A percentile compares a stretch with the other conserved stretches of the same genome.
phyloP scores from a whole-genome alignment of 2,113 vertebrate genomes.

The Oceanodroma tethys region DNA sequence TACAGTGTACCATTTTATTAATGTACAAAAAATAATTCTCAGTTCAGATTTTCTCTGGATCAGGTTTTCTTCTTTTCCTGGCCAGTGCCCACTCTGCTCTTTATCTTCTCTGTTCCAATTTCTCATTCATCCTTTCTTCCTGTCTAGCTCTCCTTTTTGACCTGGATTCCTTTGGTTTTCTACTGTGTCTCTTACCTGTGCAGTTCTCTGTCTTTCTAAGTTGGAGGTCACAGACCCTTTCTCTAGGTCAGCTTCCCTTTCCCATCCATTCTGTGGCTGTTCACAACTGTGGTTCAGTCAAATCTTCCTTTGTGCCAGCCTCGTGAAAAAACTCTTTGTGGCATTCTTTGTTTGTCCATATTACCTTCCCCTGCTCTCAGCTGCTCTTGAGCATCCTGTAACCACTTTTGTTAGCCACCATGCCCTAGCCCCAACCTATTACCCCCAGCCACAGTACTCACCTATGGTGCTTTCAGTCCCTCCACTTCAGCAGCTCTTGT shows the following conservation, averaged over 20 bases:
- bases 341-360: too few species aligned
- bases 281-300: not conserved
- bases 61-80: not conserved
- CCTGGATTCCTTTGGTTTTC: not conserved
- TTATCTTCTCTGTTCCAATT: not conserved
- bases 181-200: not conserved
- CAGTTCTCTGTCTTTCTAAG: not conserved
- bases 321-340: not conserved
- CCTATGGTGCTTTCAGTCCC: accelerated
- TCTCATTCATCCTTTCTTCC: not conserved
- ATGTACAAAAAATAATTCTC: not conserved
- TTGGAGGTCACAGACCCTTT: not conserved
- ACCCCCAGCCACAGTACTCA: not conserved
- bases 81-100: not conserved
- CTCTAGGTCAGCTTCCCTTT: not conserved
- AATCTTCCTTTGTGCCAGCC: not conserved
- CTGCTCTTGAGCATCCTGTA: not conserved
- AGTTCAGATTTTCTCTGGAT: not conserved
- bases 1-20: too few species aligned
- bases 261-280: not conserved
- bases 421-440: not conserved
- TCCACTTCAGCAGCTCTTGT: not conserved
- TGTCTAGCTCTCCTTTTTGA: not conserved
- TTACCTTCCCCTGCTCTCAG: not conserved
- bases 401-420: not conserved